These are phyloP conservation scores for Panulirus ornatus DNA, from an alignment of 1,140 invertebrate species.

Conservation along the genomic window DNA sequence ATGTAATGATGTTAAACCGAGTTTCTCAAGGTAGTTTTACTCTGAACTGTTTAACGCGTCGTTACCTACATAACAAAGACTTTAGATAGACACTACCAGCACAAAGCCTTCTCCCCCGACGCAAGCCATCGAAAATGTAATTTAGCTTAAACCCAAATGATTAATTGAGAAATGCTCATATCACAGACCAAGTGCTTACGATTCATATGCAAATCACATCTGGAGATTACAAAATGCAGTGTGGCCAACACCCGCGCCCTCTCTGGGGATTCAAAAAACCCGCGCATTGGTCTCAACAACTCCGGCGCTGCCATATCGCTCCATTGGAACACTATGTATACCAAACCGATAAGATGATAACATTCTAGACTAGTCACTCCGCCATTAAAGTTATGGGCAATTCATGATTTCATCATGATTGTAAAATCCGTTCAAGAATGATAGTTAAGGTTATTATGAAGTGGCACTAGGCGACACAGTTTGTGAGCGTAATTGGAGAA, in stretches of 20 bases:
- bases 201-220: conserved; percentile 46
- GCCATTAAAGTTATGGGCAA: background rate
- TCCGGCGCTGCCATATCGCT: background rate
- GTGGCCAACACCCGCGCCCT: conserved; percentile 33
- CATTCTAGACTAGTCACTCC: background rate
- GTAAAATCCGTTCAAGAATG: background rate
- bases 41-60: too few species aligned
- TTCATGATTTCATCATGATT: too few species aligned
- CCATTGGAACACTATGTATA: background rate
- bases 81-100: too few species aligned
- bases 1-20: too few species aligned
- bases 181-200: background rate
- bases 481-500: conserved; percentile 24
- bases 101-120: too few species aligned
- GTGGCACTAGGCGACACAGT: background rate
- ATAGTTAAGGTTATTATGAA: background rate
- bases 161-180: conserved; percentile 45
- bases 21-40: too few species aligned
- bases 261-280: conserved; percentile 48
- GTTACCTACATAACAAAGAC: too few species aligned
- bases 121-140: background rate
- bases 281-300: background rate
- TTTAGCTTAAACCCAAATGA: conserved; percentile 13
- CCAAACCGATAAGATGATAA: background rate
- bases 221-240: conserved; percentile 53